These are phyloP conservation scores for Epizoanthus scotinus DNA, from an alignment of 92 coral and sea anemone species.

Conservation along the genomic window DNA sequence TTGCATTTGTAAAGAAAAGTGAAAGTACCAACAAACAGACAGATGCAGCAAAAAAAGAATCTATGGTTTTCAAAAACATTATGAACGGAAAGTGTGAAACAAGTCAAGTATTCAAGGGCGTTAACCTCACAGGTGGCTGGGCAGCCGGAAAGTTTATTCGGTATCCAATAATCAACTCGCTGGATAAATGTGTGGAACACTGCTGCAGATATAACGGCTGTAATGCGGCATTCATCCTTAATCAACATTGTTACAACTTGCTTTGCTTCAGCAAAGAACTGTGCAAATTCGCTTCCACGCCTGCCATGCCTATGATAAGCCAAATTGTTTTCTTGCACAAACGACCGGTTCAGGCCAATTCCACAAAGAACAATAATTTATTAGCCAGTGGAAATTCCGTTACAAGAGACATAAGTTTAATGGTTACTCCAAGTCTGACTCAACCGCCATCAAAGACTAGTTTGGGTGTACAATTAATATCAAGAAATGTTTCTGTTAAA, in stretches of 20 bases:
- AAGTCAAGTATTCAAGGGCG: constrained; percentile 62
- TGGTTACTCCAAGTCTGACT: constrained; percentile 17
- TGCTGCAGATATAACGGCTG: constrained; percentile 84
- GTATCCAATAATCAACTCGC: constrained; percentile 58
- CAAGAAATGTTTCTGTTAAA: background rate
- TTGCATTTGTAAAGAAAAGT: constrained; percentile 12
- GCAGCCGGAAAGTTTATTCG: constrained; percentile 86
- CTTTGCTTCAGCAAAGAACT: constrained; percentile 70
- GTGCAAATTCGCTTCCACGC: constrained; percentile 64
- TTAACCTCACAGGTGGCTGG: constrained; percentile 89
- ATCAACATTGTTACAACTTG: constrained; percentile 75
- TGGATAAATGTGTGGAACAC: constrained; percentile 65
- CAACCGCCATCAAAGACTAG: constrained; percentile 1
- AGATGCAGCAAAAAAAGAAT: constrained; percentile 21
- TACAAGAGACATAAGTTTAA: background rate
- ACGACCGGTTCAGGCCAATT: constrained; percentile 15
- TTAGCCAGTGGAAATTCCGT: background rate
- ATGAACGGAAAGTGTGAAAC: constrained; percentile 64
- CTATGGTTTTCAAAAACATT: constrained; percentile 30
- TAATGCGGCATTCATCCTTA: constrained; percentile 72
- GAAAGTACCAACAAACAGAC: constrained; percentile 1
- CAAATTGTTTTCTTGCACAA: constrained; percentile 56
- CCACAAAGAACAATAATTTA: background rate
- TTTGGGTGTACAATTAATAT: background rate
- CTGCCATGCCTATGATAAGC: constrained; percentile 62